These are phyloP conservation scores for Brachyhypopomus gauderio DNA, from an alignment of 2,113 vertebrate species.

Conservation along the genomic window DNA sequence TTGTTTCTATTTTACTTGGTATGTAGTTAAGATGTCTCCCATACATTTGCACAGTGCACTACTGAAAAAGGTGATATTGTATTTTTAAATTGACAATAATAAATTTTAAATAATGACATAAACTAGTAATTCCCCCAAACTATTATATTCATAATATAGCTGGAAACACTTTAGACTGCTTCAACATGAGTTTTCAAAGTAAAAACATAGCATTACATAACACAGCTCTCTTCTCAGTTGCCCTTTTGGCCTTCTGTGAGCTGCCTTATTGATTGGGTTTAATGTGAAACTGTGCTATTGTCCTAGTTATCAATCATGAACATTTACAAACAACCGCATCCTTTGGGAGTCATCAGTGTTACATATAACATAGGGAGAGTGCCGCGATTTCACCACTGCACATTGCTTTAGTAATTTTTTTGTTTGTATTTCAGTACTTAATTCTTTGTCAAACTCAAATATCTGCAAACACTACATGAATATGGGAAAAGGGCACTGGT, in stretches of 20 bases:
- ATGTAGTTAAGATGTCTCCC: neutral
- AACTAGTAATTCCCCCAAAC: too few relatives aligned
- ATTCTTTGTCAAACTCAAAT: conserved; percentile 27
- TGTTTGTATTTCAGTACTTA: conserved; percentile 31
- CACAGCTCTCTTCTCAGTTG: conserved; percentile 12
- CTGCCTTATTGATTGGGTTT: conserved; percentile 24
- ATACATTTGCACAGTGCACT: too few relatives aligned
- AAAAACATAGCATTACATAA: conserved; percentile 22
- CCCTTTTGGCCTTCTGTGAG: conserved; percentile 13
- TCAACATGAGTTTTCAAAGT: conserved; percentile 39
- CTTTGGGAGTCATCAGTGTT: conserved; percentile 20
- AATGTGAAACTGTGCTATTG: conserved; percentile 16
- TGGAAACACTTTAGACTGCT: conserved; percentile 35
- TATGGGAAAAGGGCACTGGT: conserved; percentile 18
- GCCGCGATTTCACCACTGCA: conserved; percentile 23
- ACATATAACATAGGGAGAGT: conserved; percentile 14
- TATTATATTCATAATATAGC: neutral
- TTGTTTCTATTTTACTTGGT: neutral
- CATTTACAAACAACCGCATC: conserved; percentile 40
- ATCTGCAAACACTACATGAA: neutral
- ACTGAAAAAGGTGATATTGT: too few relatives aligned
- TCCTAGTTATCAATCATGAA: conserved; percentile 32
- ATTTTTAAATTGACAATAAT: too few relatives aligned
- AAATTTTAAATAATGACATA: too few relatives aligned
- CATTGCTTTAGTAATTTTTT: conserved; percentile 38